These are phyloP conservation scores for Acipenser transmontanus DNA, from an alignment of 2,797 vertebrate species.

Conservation along the genomic window DNA sequence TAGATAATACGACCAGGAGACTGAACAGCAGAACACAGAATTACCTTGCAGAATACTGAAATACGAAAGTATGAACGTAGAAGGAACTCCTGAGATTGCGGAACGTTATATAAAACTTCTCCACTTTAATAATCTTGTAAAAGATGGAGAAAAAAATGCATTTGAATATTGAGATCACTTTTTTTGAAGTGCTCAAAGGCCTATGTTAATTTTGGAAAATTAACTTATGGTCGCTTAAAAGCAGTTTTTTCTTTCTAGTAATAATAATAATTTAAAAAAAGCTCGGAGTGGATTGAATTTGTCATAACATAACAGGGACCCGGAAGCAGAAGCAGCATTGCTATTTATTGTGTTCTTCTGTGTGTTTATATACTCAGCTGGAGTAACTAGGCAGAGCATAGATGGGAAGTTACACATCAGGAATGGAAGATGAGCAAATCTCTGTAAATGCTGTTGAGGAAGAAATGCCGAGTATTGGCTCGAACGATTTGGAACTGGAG, in stretches of 20 bases:
- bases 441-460: constrained; percentile 37
- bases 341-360: constrained; percentile 40
- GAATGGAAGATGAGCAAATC: constrained; percentile 58
- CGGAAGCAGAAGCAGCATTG: constrained; percentile 49
- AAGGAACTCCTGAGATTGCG: not conserved
- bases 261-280: constrained; percentile 3
- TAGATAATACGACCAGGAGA: constrained; percentile 9
- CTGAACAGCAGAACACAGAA: constrained; percentile 4
- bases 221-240: too few relatives aligned
- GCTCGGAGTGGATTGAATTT: constrained; percentile 24
- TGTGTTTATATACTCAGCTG: constrained; percentile 43
- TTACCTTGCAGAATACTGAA: constrained; percentile 9
- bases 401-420: constrained; percentile 39
- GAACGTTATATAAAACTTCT: not conserved
- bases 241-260: too few relatives aligned
- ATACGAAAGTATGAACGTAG: too few relatives aligned
- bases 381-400: constrained; percentile 30
- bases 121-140: too few relatives aligned
- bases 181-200: too few relatives aligned
- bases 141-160: too few relatives aligned
- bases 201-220: too few relatives aligned
- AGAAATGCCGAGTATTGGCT: constrained; percentile 51
- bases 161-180: too few relatives aligned
- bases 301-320: constrained; percentile 41
- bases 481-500: constrained; percentile 46